Conservation (phyloP, 1,140 invertebrate genomes). For the Lutraria rhynchaena region DNA sequence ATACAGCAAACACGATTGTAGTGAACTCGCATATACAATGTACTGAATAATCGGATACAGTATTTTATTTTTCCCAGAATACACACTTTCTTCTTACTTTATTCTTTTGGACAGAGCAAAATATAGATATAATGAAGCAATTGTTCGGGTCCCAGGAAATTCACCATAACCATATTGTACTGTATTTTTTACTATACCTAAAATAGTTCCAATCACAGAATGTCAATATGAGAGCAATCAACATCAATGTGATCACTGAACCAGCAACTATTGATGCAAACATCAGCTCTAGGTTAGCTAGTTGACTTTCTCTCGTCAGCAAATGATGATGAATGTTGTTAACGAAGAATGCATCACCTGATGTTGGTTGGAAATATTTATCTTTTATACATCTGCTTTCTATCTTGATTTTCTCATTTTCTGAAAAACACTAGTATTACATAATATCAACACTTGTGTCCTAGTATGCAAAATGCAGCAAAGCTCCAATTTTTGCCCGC, state of each 20-base stretch:
- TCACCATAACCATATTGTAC: too few species aligned
- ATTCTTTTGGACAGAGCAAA: not conserved
- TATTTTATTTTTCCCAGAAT: too few species aligned
- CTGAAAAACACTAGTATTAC: not conserved
- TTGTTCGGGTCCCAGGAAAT: too few species aligned
- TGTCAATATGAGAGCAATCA: conserved; percentile 12
- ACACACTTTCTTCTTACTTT: too few species aligned
- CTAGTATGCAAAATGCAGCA: too few species aligned
- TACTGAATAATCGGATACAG: too few species aligned
- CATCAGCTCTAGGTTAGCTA: conserved; percentile 21
- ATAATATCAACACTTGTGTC: too few species aligned
- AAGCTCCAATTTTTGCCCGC: too few species aligned
- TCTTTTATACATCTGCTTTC: conserved; percentile 1
- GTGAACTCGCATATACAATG: too few species aligned
- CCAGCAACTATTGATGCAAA: conserved; percentile 28
- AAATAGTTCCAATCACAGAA: not conserved
- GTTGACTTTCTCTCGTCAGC: not conserved
- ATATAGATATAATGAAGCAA: too few species aligned
- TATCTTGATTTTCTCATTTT: not conserved
- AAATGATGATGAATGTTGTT: not conserved
- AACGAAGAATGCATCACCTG: not conserved
- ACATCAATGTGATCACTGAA: conserved; percentile 11
- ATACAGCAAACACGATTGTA: too few species aligned
- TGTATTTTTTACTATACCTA: not conserved
- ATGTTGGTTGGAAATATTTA: not conserved